A percentile compares a stretch with the other conserved stretches of the same genome.
phyloP scores from a whole-genome alignment of 2,797 vertebrate genomes.

The Ctenochaetus hawaiiensis region DNA sequence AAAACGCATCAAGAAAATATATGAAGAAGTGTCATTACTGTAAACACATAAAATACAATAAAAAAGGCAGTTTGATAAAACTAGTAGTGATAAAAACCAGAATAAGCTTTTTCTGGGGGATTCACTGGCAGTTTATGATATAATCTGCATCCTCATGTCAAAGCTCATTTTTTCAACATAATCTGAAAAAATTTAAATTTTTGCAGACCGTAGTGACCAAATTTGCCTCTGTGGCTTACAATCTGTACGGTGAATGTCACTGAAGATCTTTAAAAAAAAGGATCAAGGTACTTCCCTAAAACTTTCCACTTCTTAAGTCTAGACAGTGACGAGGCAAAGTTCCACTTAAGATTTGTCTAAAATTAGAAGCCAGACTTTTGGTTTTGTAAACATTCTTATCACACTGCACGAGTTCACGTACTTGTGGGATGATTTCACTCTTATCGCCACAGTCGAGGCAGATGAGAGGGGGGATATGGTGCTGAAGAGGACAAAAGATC shows the following conservation, averaged over 20 bases:
- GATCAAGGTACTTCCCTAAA: background rate
- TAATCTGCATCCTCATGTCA: no score
- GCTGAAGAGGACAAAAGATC: slow-evolving; percentile 83
- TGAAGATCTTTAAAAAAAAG: background rate
- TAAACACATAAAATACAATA: background rate
- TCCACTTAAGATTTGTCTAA: no score
- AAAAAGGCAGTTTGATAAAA: background rate
- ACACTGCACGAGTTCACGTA: background rate
- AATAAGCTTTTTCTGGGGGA: background rate
- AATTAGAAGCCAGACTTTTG: background rate
- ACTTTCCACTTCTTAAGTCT: background rate
- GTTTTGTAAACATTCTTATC: background rate
- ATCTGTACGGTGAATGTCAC: no score
- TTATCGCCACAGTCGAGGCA: slow-evolving; percentile 74
- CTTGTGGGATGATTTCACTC: background rate
- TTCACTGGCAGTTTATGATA: background rate
- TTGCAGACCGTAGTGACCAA: no score
- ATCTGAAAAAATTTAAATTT: no score
- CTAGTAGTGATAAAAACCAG: background rate
- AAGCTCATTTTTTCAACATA: no score
- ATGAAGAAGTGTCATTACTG: background rate
- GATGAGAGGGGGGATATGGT: slow-evolving; percentile 82
- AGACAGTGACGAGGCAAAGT: no score
- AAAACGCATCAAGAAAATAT: background rate
- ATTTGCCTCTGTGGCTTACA: no score